A percentile compares a stretch with the other conserved stretches of the same genome.
Evolutionary conservation across 2,888 invertebrate species (phyloP).

Genomic region (Campaea margaritaria): DNA sequence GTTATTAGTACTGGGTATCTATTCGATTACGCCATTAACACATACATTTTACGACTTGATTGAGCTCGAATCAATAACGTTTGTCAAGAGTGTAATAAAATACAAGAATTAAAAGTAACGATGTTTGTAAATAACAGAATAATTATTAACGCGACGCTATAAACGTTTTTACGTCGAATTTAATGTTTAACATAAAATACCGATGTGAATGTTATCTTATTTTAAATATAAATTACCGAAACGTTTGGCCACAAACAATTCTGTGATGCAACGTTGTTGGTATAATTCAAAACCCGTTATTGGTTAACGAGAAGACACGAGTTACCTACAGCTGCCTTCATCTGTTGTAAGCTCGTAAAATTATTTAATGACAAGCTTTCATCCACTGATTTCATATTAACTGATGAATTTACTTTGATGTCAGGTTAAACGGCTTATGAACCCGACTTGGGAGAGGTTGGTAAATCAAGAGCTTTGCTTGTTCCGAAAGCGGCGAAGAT

Average conservation of each 20-base stretch:
- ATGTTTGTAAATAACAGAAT: slow-evolving; percentile 59
- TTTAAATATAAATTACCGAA: slow-evolving; percentile 38
- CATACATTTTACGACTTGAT: slow-evolving; percentile 57
- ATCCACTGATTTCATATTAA: slow-evolving; percentile 43
- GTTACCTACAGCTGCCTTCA: slow-evolving; percentile 52
- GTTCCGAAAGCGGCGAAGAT: slow-evolving; percentile 24
- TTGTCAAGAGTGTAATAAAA: slow-evolving; percentile 55
- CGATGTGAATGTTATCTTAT: slow-evolving; percentile 37
- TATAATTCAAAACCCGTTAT: slow-evolving; percentile 60
- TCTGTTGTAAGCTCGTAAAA: slow-evolving; percentile 52
- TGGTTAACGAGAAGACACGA: slow-evolving; percentile 57
- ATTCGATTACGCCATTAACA: slow-evolving; percentile 56
- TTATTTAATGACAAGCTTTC: slow-evolving; percentile 57
- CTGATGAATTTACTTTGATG: slow-evolving; percentile 40
- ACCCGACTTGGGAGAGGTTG: slow-evolving; percentile 24
- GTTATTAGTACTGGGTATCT: slow-evolving; percentile 46
- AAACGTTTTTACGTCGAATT: slow-evolving; percentile 57
- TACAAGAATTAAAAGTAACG: slow-evolving; percentile 54
- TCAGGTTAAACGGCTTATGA: slow-evolving; percentile 30
- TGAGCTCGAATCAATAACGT: slow-evolving; percentile 56
- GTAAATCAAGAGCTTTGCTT: slow-evolving; percentile 24
- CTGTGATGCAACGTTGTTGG: slow-evolving; percentile 47
- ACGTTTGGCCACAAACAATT: slow-evolving; percentile 30
- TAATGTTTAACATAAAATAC: slow-evolving; percentile 52
- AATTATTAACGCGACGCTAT: slow-evolving; percentile 57